These are phyloP conservation scores for Halyomorpha halys DNA, from an alignment of 1,140 invertebrate genomes.

Conservation along the genomic window DNA sequence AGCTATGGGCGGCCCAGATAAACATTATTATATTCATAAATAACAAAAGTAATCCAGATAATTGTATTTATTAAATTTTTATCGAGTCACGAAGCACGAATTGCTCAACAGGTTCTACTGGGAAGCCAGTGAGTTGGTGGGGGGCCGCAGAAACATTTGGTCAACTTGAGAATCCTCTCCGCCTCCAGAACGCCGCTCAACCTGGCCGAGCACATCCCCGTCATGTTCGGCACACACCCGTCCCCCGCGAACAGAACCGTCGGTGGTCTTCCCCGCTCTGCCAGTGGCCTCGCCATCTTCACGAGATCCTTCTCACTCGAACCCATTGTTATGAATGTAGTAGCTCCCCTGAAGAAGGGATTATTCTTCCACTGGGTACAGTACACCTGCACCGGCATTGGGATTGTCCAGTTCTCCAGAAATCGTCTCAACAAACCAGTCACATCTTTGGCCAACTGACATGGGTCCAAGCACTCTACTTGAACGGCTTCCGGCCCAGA, in stretches of 20 bases:
- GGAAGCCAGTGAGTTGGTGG: not conserved
- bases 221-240: constrained; percentile 64
- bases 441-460: constrained; percentile 32
- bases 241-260: constrained; percentile 77
- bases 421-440: constrained; percentile 53
- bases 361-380: constrained; percentile 40
- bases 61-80: too few relatives aligned
- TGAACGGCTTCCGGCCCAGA: constrained; percentile 44
- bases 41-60: too few relatives aligned
- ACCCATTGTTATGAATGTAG: constrained; percentile 54
- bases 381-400: constrained; percentile 52
- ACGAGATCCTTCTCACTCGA: constrained; percentile 42
- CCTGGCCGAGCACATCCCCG: constrained; percentile 69
- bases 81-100: too few relatives aligned
- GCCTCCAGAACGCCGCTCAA: constrained; percentile 71
- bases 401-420: constrained; percentile 52
- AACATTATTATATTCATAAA: too few relatives aligned
- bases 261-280: constrained; percentile 44
- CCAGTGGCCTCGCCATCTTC: constrained; percentile 52
- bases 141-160: constrained; percentile 22
- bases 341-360: constrained; percentile 45
- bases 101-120: too few relatives aligned
- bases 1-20: too few relatives aligned
- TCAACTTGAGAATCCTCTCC: constrained; percentile 47
- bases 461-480: constrained; percentile 58